Evolutionary conservation across 1,140 invertebrate genomes (phyloP).

Genomic region (Glossosoma conforme): DNA sequence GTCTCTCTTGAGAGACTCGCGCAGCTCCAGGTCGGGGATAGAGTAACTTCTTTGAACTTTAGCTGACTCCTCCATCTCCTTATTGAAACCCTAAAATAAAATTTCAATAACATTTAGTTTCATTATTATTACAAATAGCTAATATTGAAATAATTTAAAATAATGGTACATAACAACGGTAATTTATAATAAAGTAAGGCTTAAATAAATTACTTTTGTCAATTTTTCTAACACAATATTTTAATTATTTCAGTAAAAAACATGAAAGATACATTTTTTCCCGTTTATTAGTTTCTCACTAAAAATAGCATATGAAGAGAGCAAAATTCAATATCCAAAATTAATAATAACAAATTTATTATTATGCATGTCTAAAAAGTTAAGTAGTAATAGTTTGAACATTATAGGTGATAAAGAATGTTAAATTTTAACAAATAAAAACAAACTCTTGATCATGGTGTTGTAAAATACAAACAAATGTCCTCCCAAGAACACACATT

Average conservation of each 20-base stretch:
- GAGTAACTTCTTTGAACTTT: conserved; percentile 86
- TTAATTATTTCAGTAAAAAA: neutral
- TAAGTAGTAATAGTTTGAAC: no score
- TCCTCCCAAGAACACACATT: no score
- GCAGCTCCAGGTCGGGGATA: conserved; percentile 84
- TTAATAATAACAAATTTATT: no score
- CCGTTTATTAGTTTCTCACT: no score
- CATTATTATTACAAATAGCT: neutral
- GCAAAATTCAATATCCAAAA: no score
- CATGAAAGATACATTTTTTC: no score
- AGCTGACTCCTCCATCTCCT: conserved; percentile 87
- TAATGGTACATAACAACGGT: conserved; percentile 1
- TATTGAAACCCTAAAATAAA: conserved; percentile 82
- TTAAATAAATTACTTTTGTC: neutral
- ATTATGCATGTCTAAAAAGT: no score
- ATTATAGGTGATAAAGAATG: no score
- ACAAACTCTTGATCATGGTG: no score
- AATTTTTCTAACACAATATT: neutral
- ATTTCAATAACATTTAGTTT: conserved; percentile 17
- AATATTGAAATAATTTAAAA: conserved; percentile 8
- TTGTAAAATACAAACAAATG: no score
- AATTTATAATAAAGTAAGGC: neutral
- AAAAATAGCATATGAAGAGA: no score
- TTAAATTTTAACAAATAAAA: no score
- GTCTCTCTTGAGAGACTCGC: conserved; percentile 76